Base-by-base conservation (phyloP, 2,797 vertebrate species). In the Neopelma chrysocephalum region DNA sequence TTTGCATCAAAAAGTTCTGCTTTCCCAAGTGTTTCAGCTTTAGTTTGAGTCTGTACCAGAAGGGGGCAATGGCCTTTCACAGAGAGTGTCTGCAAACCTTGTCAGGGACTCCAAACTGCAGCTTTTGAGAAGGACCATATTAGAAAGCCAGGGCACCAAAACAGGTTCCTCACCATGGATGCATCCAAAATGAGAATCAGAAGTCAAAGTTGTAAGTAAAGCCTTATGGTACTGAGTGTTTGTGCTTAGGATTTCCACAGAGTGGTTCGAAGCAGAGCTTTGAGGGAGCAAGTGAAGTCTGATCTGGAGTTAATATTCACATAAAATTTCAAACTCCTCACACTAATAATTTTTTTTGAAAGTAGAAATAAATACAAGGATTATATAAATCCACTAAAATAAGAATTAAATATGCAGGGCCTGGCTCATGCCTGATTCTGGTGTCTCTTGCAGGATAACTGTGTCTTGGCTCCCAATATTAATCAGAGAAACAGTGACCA, bases 401-500 rank as follows among this genome's bases (percentile, higher is more conserved):
- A 38, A 29, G 79, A 82, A 42, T 61, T 43, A 54, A 72, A 58
- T 47, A 27, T 61, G 32, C 1, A 3, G 9, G 14, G 9, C 18
- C 34, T 2, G 1, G 54, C 25, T 88, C 21, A 32, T 38, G 18
- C 47, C 19, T 68, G 20, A 69, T 53, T 85, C 66, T 84, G 12
- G 12, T 91, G 38, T 75, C 43, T 86, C 36, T 91, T 94, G 50
- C 94, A 99, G 99, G 99, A 99, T 96, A 99, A 99, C 97, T 99
- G 99, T 97, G 98, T 99, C 96, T 97, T 99, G 75, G 98, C 97
- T 94, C 97, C 98, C 58, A 99, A 99, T 18, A 75, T 99, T 96
- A 98, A 99, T 94, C 99, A 99, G 97, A 98, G 95, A 97, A 99
- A 99, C 79, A 98, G 97, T 1, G 99, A 99, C 77, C 99, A 99